Evolutionary conservation across 2,888 invertebrate species (phyloP), one percentile per base, ranked within the genome.

Genomic region (Marasmarcha lunaedactyla): DNA sequence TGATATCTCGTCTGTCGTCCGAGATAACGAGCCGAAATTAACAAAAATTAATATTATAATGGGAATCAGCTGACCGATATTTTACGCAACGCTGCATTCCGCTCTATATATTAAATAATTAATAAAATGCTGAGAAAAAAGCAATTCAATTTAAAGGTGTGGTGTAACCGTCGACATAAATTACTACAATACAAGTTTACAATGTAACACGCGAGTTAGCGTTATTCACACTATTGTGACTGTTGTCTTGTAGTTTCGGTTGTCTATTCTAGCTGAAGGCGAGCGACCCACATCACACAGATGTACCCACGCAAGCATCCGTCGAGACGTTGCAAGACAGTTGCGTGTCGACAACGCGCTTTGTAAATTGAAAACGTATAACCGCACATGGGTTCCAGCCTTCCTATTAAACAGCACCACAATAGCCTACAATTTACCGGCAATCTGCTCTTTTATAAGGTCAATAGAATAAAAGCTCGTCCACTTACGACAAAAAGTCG

Each of bases 341-440:
- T 77, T 76, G 74, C 73, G 70, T 74, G 76, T 65, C 66, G 66
- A 72, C 67, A 59, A 63, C 63, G 60, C 60, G 52, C 58, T 59
- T 63, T 54, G 62, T 69, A 71, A 74, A 76, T 79, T 79, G 71
- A 76, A 78, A 70, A 65, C 63, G 55, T 69, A 60, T 61, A 64
- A 63, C 59, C 57, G 63, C 57, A 58, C 51, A 57, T 58, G 59
- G 56, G 63, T 67, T 71, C 67, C 69, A 66, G 61, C 70, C 76
- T 70, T 62, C 54, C 68, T 59, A 73, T 76, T 71, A 74, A 76
- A 78, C 67, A 70, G 64, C 59, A 52, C 64, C 67, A 81, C 78
- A 83, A 79, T 78, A 70, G 66, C 63, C 67, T 49, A 64, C 72
- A 66, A 81, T 81, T 81, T 78, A 78, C 78, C 77, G 79, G 71